These are phyloP conservation scores for Metalampra italica DNA, from an alignment of 2,888 invertebrate genomes.

Conservation along the genomic window DNA sequence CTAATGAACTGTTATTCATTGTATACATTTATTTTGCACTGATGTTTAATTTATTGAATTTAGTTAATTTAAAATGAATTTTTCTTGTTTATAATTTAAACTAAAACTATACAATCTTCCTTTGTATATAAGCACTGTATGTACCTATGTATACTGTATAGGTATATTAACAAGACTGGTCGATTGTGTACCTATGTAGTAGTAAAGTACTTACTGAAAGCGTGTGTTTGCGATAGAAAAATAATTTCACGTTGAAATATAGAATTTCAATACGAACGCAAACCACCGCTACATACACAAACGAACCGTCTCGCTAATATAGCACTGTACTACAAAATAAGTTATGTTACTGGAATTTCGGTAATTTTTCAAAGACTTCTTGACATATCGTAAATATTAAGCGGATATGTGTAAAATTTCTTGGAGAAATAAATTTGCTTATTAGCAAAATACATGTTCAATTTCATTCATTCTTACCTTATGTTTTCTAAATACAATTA, in stretches of 20 bases:
- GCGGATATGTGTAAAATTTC: conserved; percentile 62
- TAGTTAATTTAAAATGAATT: conserved; percentile 7
- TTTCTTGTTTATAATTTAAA: too few relatives aligned
- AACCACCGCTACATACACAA: too few relatives aligned
- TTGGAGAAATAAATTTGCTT: conserved; percentile 71
- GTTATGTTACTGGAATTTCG: conserved; percentile 32
- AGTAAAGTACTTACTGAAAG: too few relatives aligned
- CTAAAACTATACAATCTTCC: conserved; percentile 15
- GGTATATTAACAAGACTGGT: too few relatives aligned
- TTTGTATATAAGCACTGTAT: conserved; percentile 6
- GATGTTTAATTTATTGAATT: not conserved
- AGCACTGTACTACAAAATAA: conserved; percentile 1
- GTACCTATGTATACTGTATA: not conserved
- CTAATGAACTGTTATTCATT: conserved; percentile 1
- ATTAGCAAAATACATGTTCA: conserved; percentile 43
- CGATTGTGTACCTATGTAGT: too few relatives aligned
- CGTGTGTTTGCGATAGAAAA: too few relatives aligned
- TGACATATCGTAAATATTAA: conserved; percentile 71
- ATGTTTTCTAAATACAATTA: too few relatives aligned
- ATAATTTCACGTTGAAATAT: too few relatives aligned
- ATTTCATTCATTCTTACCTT: not conserved
- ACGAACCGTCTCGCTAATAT: too few relatives aligned
- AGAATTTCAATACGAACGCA: too few relatives aligned
- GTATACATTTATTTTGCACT: conserved; percentile 3
- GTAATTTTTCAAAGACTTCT: conserved; percentile 70